Evolutionary conservation across 2,888 invertebrate genomes (phyloP).

Genomic region (Stenotaenia linearis): DNA sequence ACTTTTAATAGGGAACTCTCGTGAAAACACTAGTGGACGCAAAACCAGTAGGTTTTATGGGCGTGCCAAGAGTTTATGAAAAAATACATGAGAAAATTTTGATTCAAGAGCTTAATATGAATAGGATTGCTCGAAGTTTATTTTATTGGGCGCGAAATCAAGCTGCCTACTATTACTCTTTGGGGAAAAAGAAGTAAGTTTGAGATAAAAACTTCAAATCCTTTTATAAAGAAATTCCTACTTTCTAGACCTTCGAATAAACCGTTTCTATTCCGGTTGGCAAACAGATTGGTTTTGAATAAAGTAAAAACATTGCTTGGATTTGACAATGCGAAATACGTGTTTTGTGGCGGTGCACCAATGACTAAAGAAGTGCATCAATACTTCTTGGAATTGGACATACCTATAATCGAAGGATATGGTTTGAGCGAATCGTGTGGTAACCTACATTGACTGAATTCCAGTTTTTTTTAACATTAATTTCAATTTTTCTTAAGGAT

Average conservation of each 20-base stretch:
- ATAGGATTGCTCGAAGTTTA: not conserved
- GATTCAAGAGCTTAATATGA: not conserved
- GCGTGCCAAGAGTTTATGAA: not conserved
- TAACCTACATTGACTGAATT: too few relatives aligned
- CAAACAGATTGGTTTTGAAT: constrained; percentile 51
- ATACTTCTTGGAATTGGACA: constrained; percentile 80
- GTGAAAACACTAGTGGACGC: not conserved
- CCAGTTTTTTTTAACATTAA: too few relatives aligned
- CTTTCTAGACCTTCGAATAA: too few relatives aligned
- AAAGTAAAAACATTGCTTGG: constrained; percentile 74
- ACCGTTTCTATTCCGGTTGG: too few relatives aligned
- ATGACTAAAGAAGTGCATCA: constrained; percentile 74
- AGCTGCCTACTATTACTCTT: not conserved
- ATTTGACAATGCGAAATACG: constrained; percentile 63
- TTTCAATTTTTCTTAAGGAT: not conserved
- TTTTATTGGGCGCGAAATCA: not conserved
- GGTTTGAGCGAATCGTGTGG: constrained; percentile 27
- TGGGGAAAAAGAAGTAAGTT: too few relatives aligned
- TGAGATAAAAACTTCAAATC: too few relatives aligned
- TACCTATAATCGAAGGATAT: constrained; percentile 64
- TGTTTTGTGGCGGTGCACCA: constrained; percentile 78
- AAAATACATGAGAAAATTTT: not conserved
- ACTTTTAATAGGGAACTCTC: not conserved
- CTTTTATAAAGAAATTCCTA: too few relatives aligned
- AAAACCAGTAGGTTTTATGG: not conserved